These are phyloP conservation scores for Sebastes minor DNA, from an alignment of 2,797 vertebrate genomes.

Conservation along the genomic window DNA sequence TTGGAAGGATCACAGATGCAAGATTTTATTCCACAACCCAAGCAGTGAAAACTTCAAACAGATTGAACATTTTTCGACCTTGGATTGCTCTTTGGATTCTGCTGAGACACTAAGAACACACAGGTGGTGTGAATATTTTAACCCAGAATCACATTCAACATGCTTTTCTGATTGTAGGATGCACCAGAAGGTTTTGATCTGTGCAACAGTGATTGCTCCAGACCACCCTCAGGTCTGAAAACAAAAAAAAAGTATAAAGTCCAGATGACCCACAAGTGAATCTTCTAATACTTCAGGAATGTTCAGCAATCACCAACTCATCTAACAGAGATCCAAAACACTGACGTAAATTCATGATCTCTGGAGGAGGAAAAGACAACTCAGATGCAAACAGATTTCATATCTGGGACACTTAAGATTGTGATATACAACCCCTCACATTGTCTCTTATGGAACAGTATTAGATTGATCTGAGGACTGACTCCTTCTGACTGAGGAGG, in stretches of 20 bases:
- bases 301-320: constrained; percentile 64
- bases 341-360: constrained; percentile 52
- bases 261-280: constrained; percentile 77
- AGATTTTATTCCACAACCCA: neutral
- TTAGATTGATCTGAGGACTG: neutral
- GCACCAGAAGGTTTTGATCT: constrained; percentile 70
- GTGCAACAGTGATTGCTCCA: constrained; percentile 52
- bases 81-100: constrained; percentile 11
- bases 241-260: constrained; percentile 47
- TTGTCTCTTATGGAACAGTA: neutral
- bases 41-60: constrained; percentile 26
- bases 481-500: neutral
- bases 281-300: constrained; percentile 81
- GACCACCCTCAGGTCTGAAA: constrained; percentile 70
- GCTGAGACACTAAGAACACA: constrained; percentile 10
- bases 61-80: constrained; percentile 2
- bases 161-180: constrained; percentile 38
- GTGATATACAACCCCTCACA: constrained; percentile 15
- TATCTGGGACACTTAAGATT: constrained; percentile 28
- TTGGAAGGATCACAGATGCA: constrained; percentile 1
- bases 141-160: constrained; percentile 31
- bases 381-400: constrained; percentile 41
- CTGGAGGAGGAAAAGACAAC: constrained; percentile 13
- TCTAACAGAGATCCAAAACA: constrained; percentile 60
- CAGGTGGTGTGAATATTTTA: constrained; percentile 18